A percentile compares a stretch with the other conserved stretches of the same genome.
Conservation (phyloP, 2,113 vertebrate genomes). For the Opisthocomus hoazin region DNA sequence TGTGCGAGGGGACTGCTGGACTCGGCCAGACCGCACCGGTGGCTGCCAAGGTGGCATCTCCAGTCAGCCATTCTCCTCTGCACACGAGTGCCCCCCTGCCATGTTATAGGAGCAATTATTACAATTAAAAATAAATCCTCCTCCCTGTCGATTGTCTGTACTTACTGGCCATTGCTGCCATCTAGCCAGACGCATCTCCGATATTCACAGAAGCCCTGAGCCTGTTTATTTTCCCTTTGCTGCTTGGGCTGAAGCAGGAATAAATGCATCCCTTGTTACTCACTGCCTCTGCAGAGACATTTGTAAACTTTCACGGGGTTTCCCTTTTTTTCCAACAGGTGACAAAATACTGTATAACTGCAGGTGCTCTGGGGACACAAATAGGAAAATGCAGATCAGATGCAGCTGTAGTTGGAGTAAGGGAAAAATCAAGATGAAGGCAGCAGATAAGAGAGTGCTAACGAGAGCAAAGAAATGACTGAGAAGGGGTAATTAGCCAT, state of each 20-base stretch:
- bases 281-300: neutral
- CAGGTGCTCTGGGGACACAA: slow-evolving; percentile 1
- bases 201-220: neutral
- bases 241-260: neutral
- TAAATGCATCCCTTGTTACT: slow-evolving; percentile 11
- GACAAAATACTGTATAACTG: neutral
- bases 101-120: neutral
- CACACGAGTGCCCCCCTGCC: accelerated
- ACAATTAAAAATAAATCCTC: neutral
- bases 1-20: neutral
- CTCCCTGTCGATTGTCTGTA: neutral
- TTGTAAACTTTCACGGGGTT: slow-evolving; percentile 6
- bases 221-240: slow-evolving; percentile 11
- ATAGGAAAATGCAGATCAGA: slow-evolving; percentile 19
- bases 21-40: accelerated
- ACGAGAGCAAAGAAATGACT: neutral
- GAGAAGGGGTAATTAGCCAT: neutral
- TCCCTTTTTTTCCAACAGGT: neutral
- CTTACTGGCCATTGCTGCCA: slow-evolving; percentile 55
- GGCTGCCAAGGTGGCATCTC: neutral
- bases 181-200: slow-evolving; percentile 28
- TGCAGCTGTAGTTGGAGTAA: neutral
- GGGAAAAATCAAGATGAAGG: neutral
- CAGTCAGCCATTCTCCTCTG: neutral
- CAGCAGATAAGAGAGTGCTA: neutral